Conservation (phyloP, 2,113 vertebrate species). For the Alethe diademata region DNA sequence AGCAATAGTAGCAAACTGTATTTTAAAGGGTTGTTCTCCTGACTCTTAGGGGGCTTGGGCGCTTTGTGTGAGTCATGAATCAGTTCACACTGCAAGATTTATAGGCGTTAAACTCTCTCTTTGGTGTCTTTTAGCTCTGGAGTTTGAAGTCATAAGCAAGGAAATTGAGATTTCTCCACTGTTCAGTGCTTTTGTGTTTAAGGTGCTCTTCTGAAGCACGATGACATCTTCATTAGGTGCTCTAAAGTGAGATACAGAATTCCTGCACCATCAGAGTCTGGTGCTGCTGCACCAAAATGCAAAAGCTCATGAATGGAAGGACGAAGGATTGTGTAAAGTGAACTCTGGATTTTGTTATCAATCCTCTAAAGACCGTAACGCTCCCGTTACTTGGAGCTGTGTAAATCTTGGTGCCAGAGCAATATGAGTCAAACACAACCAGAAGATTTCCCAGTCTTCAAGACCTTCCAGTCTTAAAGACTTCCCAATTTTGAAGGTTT, state of each 20-base stretch:
- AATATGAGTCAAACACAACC: not conserved
- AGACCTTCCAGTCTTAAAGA: accelerated
- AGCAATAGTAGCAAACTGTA: not conserved
- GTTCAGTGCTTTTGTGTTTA: not conserved
- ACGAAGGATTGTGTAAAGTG: not conserved
- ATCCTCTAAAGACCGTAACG: accelerated
- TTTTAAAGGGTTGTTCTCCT: not conserved
- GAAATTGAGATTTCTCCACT: not conserved
- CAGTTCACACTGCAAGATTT: not conserved
- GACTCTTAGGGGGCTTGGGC: not conserved
- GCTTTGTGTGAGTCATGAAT: constrained; percentile 7
- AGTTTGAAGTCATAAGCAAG: not conserved
- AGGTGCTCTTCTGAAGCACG: not conserved
- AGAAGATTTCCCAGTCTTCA: not conserved
- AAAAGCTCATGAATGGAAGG: not conserved
- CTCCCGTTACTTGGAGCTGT: not conserved
- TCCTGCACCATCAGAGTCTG: not conserved
- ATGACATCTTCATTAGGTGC: not conserved
- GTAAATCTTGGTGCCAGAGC: not conserved
- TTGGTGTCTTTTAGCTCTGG: not conserved
- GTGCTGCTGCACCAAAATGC: not conserved
- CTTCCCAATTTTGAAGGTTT: not conserved
- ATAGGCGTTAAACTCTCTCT: not conserved
- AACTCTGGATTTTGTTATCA: not conserved
- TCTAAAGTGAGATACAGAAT: not conserved